Conservation (phyloP, 2,113 vertebrate genomes). For the Pteruthius melanotis region DNA sequence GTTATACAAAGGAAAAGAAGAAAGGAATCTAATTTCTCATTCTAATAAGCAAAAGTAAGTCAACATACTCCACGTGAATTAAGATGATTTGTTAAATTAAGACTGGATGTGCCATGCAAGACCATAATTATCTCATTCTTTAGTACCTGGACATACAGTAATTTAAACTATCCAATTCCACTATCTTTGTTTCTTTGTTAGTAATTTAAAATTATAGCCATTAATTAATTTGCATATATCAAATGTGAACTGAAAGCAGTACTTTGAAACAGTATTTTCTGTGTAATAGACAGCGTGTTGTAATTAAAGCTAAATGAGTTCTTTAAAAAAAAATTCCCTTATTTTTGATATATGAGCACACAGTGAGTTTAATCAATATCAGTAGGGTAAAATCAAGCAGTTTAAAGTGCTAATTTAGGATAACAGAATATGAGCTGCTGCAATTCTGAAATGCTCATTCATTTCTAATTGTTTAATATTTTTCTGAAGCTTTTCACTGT, state of each 20-base stretch:
- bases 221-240: constrained; percentile 52
- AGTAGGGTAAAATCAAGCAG: constrained; percentile 26
- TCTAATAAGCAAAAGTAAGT: background rate
- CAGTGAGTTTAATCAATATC: constrained; percentile 16
- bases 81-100: background rate
- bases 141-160: constrained; percentile 19
- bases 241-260: constrained; percentile 17
- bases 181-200: constrained; percentile 45
- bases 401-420: constrained; percentile 36
- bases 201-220: constrained; percentile 30
- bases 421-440: background rate
- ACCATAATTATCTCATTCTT: constrained; percentile 36
- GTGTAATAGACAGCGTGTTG: background rate
- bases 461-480: background rate
- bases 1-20: background rate
- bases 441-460: constrained; percentile 3
- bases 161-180: constrained; percentile 14
- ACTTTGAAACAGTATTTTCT: constrained; percentile 28
- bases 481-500: background rate
- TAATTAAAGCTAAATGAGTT: constrained; percentile 37
- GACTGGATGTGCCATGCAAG: background rate
- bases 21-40: background rate
- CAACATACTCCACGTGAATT: background rate
- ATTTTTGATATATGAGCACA: constrained; percentile 18
- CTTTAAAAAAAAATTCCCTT: background rate